Base-by-base conservation (phyloP, 2,888 invertebrate species). In the Colostygia pectinataria region DNA sequence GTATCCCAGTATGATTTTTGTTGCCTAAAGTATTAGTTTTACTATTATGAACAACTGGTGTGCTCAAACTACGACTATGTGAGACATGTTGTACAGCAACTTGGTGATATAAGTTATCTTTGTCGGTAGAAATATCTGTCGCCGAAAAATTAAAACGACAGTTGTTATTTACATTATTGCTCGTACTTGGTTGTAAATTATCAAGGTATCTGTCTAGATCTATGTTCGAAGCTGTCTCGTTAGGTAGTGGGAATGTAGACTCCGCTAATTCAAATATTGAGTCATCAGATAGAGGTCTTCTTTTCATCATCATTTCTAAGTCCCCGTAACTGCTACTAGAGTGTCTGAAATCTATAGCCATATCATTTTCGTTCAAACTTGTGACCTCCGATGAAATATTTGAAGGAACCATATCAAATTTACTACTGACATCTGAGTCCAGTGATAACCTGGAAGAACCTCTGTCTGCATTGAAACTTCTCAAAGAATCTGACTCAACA, bases 221-320 rank as follows among this genome's bases (percentile, higher is more conserved):
- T n/a, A 92, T 87, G 55, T 91, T 92, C 14, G 89, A 82, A 2
- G 83, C 66, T 3, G 80, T 77, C 27, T 92, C 92, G 61, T 55
- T 70, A 24, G 90, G 85, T 47, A 88, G 87, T 25, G 92, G 89
- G 49, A 91, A 90, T 59, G 92, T 91, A 12, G 93, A 79, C 7
- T 92, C 92, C 48, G 93, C 93, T 31, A 94, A 84, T 71, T 95
- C 94, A 68, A 94, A 94, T 29, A 93, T 83, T 36, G 94, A 94
- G 63, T 95, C 94, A 68, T 95, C 94, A 12, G 95, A 95, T 2
- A 96, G 90, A 0, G 95, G 95, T 58, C 95, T 86, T 38, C 95
- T 88, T 65, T 94, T 95, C 29, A 94, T 76, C 61, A 93, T 91
- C 15, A 91, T 87, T 64, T 93, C 93, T 28, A 92, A 89, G 53